Base-by-base conservation (phyloP, 2,797 vertebrate species). In the Leucoraja ocellata region DNA sequence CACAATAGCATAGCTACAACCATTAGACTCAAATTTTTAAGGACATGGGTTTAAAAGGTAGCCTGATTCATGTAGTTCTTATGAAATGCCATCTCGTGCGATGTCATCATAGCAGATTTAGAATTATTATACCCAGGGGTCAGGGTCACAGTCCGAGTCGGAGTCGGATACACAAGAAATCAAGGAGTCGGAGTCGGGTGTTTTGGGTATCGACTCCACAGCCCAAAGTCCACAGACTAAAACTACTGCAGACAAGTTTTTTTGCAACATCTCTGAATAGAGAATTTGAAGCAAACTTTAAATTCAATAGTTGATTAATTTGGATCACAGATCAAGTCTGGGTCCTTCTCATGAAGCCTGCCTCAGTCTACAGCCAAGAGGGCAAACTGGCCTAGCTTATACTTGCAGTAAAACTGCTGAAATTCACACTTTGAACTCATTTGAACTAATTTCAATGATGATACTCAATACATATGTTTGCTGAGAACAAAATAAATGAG, bases 401-500 rank as follows among this genome's bases (percentile, higher is more conserved):
- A 88, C 61, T 18, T 32, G 18, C 65, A 68, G 14, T 1, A n/a
- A 68, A 68, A 88, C 3, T 65, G 63, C 14, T 32, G 6, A 32
- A 88, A 68, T 10, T 9, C 14, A 88, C 1, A 65, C 1, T 65
- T 16, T 36, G 16, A 88, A 65, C 11, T 68, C 36, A 32, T n/a
- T 23, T 36, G n/a, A 14, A 88, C 14, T n/a, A 88, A 46, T 46
- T 68, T 88, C 21, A 36, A 9, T 16, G 68, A 9, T 36, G 61
- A 28, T 32, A 68, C 84, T 68, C 61, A 88, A 68, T 13, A n/a
- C 61, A 68, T 8, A 0, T 36, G 11, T 9, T 58, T 4, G 0
- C 61, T 36, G 61, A 88, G 65, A 65, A 14, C n/a, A 88, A 88
- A 84, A 25, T 84, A 88, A 84, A 25, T 84, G 81, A 84, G 14